These are phyloP conservation scores for Coreius guichenoti DNA, from an alignment of 2,797 vertebrate genomes.

Conservation along the genomic window DNA sequence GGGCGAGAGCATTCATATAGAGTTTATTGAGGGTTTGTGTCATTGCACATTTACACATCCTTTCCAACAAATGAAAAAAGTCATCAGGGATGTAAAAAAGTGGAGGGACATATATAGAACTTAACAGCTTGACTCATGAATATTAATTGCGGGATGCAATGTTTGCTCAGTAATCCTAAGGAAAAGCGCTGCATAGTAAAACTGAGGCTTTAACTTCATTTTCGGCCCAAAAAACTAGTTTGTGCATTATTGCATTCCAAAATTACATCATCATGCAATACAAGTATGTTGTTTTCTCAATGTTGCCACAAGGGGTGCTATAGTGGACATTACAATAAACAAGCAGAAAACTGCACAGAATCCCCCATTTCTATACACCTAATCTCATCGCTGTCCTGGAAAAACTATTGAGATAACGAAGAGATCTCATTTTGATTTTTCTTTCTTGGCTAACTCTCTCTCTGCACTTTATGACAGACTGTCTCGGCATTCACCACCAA, in stretches of 20 bases:
- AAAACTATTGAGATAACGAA: neutral
- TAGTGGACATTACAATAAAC: neutral
- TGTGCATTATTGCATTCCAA: neutral
- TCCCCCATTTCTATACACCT: neutral
- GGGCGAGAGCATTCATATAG: neutral
- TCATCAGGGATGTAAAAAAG: neutral
- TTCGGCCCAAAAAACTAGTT: neutral
- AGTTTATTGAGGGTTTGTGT: constrained; percentile 15
- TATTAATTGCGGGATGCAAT: neutral
- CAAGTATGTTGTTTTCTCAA: neutral
- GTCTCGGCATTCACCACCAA: neutral
- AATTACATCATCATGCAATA: neutral
- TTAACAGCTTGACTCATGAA: constrained; percentile 7
- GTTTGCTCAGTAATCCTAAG: neutral
- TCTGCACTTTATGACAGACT: constrained; percentile 15
- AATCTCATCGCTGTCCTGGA: neutral
- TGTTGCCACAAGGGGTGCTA: neutral
- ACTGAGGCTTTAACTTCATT: neutral
- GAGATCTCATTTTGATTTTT: neutral
- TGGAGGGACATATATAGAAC: neutral
- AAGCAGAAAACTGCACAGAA: neutral
- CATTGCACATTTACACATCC: neutral
- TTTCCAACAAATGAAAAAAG: constrained; percentile 25
- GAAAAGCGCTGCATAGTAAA: neutral
- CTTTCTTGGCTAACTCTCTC: neutral